Percentiles rank a stretch among this genome's conserved stretches.
Conservation (phyloP, 2,113 vertebrate genomes). For the Rhinoderma darwinii region DNA sequence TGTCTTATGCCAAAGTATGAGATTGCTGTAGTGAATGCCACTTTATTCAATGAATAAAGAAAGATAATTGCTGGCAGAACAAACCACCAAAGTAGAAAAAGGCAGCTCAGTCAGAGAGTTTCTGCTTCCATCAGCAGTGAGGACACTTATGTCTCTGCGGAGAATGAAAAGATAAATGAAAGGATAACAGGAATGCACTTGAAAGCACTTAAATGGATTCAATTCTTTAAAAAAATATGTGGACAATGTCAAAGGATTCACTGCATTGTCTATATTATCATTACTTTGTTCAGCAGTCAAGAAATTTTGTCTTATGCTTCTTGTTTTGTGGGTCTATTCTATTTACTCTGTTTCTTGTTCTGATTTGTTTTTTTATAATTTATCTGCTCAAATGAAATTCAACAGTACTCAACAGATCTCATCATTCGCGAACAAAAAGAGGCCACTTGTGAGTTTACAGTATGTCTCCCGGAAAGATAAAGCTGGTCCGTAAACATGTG, state of each 20-base stretch:
- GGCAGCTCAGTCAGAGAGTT: background rate
- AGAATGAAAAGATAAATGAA: conserved; percentile 63
- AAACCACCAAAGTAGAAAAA: conserved; percentile 19
- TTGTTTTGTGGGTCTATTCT: conserved; percentile 27
- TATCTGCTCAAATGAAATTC: conserved; percentile 45
- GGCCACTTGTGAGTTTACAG: conserved; percentile 29
- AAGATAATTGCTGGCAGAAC: conserved; percentile 6
- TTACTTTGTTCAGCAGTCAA: conserved; percentile 66
- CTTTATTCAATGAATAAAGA: background rate
- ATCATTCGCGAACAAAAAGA: conserved; percentile 25
- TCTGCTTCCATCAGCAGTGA: conserved; percentile 47
- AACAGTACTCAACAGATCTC: conserved; percentile 14
- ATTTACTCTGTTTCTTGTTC: conserved; percentile 42
- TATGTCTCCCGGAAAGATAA: background rate
- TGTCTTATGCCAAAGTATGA: background rate
- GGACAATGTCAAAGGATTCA: conserved; percentile 59
- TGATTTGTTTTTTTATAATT: conserved; percentile 37
- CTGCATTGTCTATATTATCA: conserved; percentile 64
- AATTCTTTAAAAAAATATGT: conserved; percentile 59
- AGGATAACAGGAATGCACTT: conserved; percentile 63
- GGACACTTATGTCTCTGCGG: conserved; percentile 35
- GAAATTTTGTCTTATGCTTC: conserved; percentile 40
- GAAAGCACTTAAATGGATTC: conserved; percentile 63
- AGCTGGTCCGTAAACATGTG: background rate
- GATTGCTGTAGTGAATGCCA: background rate